Evolutionary conservation across 2,113 vertebrate genomes (phyloP), one percentile per base, ranked within the genome.

Genomic region (Deroptyus accipitrinus): DNA sequence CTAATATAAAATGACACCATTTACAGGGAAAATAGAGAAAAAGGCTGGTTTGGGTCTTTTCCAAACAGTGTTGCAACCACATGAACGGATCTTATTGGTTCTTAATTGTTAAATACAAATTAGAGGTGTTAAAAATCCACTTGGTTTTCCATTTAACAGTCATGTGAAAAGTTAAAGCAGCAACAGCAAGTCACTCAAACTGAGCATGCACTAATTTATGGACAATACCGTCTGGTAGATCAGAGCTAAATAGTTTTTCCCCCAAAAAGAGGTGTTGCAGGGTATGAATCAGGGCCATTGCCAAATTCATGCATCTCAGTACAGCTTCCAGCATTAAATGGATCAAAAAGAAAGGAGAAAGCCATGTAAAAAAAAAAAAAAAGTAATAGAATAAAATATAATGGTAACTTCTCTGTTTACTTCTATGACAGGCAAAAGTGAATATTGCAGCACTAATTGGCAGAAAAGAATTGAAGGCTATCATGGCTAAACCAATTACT

Each of bases 41-140:
- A 85, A 63, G 11, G 30, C 42, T 64, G 31, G 3, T 9, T 14
- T 73, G 46, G 72, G 25, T 73, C 69, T 90, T 80, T 91, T 89
- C 85, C 88, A 95, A 88, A 64, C 52, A 59, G 10, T 3, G 8
- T 19, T 62, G 51, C 67, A 76, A 72, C 39, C 46, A 61, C 51
- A 33, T 5, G 23, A 52, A 72, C 1, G 9, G 59, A 54, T 78
- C n/a, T 68, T 70, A 86, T 27, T 63, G 52, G n/a, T 41, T 27
- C 62, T 86, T 91, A 92, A 86, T 66, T 92, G 64, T 30, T 87
- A 92, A 88, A 89, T 39, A 86, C 52, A 91, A 95, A 95, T 96
- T 68, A 70, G 55, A 67, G 44, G 67, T 85, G 61, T 55, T 92
- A 86, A 86, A 94, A 92, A 88, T 15, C 61, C 42, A 33, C 81